These are phyloP conservation scores for Mastacembelus armatus DNA, from an alignment of 2,797 vertebrate species.

Conservation along the genomic window DNA sequence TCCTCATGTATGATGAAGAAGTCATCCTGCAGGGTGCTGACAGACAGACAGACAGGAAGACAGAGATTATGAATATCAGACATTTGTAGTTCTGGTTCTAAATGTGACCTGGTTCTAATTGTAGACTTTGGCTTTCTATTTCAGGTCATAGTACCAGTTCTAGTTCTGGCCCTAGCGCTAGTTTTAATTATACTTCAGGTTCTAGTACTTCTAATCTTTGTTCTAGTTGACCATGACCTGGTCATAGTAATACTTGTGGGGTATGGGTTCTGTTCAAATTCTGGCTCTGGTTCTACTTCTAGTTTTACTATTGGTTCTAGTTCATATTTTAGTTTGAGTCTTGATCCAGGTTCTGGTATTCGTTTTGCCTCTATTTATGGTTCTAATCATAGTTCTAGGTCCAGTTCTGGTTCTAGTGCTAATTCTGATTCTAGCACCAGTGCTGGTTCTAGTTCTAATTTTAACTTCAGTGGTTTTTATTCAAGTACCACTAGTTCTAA, in stretches of 20 bases:
- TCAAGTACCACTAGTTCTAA: too few relatives aligned
- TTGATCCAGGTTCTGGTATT: neutral
- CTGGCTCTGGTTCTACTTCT: neutral
- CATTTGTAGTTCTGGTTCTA: too few relatives aligned
- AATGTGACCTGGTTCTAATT: neutral
- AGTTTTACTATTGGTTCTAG: neutral
- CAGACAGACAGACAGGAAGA: slow-evolving; percentile 21
- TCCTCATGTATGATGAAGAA: slow-evolving; percentile 87
- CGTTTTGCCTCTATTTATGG: neutral
- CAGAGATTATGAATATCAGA: too few relatives aligned
- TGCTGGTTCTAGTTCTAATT: neutral
- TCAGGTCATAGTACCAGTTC: too few relatives aligned
- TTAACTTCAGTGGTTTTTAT: too few relatives aligned
- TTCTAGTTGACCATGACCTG: too few relatives aligned
- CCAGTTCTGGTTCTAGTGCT: neutral
- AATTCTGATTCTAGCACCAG: neutral
- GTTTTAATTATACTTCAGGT: neutral
- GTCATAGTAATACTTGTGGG: neutral
- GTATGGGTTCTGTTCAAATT: neutral
- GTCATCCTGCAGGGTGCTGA: slow-evolving; percentile 88
- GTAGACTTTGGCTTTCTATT: too few relatives aligned
- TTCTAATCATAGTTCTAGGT: neutral
- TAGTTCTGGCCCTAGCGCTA: too few relatives aligned
- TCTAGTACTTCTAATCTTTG: neutral
- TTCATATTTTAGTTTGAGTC: neutral